phyloP scores from a whole-genome alignment of 2,113 vertebrate species.

The Origma solitaria region DNA sequence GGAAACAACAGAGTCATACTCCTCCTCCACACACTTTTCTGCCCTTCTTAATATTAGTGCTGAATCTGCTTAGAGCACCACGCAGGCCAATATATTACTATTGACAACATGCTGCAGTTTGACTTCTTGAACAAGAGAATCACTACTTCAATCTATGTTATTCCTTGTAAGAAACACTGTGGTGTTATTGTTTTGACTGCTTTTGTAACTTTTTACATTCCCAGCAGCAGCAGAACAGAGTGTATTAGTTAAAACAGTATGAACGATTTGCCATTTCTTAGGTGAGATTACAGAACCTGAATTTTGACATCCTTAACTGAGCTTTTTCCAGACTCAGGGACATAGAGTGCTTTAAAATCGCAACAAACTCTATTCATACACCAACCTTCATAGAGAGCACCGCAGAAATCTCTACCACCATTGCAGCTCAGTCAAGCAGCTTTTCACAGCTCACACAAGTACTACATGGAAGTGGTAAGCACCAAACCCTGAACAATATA shows the following conservation, averaged over 20 bases:
- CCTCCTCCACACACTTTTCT: neutral
- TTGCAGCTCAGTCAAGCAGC: neutral
- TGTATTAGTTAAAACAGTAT: slow-evolving; percentile 26
- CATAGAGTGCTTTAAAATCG: neutral
- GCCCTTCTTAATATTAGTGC: neutral
- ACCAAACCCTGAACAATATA: neutral
- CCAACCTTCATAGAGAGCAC: neutral
- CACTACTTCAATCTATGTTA: slow-evolving; percentile 38
- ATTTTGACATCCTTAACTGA: slow-evolving; percentile 28
- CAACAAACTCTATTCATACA: neutral
- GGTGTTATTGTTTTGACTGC: neutral
- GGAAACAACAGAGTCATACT: neutral
- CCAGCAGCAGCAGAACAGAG: slow-evolving; percentile 10
- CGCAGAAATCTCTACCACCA: neutral
- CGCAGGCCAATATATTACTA: neutral
- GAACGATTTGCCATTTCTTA: slow-evolving; percentile 32
- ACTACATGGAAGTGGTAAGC: neutral
- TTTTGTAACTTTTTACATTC: slow-evolving; percentile 41
- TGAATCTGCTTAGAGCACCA: neutral
- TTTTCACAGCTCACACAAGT: neutral
- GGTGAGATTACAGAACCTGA: slow-evolving; percentile 15
- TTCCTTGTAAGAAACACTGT: slow-evolving; percentile 10
- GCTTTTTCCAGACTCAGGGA: neutral
- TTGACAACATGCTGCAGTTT: slow-evolving; percentile 30
- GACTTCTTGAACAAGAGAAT: slow-evolving; percentile 45